Percentiles rank a stretch among this genome's conserved stretches.
Evolutionary conservation across 2,888 invertebrate species (phyloP).

Genomic region (Leptarthrus brevirostris): DNA sequence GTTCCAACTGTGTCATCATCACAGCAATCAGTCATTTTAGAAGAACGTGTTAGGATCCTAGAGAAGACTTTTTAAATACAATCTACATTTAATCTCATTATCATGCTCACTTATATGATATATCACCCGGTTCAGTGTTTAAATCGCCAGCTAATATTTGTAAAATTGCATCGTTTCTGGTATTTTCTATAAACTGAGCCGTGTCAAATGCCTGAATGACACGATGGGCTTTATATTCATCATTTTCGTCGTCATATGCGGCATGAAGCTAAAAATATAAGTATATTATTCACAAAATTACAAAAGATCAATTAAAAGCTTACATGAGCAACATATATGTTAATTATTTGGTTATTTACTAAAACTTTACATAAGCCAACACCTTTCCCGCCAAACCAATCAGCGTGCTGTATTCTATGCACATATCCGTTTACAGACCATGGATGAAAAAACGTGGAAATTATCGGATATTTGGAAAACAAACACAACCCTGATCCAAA

Average conservation of each 20-base stretch:
- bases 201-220: slow-evolving; percentile 94
- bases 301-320: slow-evolving; percentile 60
- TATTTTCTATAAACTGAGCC: slow-evolving; percentile 91
- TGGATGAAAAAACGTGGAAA: slow-evolving; percentile 89
- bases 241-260: slow-evolving; percentile 85
- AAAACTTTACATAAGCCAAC: slow-evolving; percentile 84
- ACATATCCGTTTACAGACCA: slow-evolving; percentile 99
- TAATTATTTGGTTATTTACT: slow-evolving; percentile 75
- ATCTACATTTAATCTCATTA: neutral
- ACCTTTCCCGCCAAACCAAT: slow-evolving; percentile 99
- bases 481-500: slow-evolving; percentile 91
- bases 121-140: slow-evolving; percentile 89
- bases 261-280: slow-evolving; percentile 83
- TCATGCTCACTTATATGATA: slow-evolving; percentile 78
- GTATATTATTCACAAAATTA: no score
- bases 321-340: slow-evolving; percentile 95
- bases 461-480: slow-evolving; percentile 84
- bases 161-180: slow-evolving; percentile 81
- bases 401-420: slow-evolving; percentile 94
- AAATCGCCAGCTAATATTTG: slow-evolving; percentile 94
- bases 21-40: slow-evolving; percentile 70
- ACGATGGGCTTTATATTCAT: slow-evolving; percentile 93
- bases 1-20: slow-evolving; percentile 72
- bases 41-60: slow-evolving; percentile 71
- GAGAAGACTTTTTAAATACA: slow-evolving; percentile 46